These are phyloP conservation scores for Ariolimax columbianus DNA, from an alignment of 2,888 invertebrate species.

Conservation along the genomic window DNA sequence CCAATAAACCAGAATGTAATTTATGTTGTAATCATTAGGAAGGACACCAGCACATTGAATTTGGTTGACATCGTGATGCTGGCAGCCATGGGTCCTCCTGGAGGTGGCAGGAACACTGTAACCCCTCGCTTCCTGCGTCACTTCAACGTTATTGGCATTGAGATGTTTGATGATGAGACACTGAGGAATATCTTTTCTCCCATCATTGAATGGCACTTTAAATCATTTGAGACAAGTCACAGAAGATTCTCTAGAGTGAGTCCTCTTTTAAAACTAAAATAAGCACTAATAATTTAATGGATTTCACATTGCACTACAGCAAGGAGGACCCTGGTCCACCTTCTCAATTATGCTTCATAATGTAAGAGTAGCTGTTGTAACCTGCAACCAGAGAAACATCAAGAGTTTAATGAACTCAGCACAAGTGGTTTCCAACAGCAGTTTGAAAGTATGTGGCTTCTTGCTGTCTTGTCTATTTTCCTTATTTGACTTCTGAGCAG, in stretches of 20 bases:
- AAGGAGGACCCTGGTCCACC: no score
- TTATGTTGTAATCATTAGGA: slow-evolving; percentile 63
- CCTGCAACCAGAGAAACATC: no score
- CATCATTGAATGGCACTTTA: slow-evolving; percentile 78
- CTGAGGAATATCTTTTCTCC: slow-evolving; percentile 78
- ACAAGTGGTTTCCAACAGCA: no score
- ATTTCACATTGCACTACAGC: no score
- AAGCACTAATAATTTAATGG: no score
- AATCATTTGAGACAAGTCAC: slow-evolving; percentile 72
- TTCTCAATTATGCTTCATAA: no score
- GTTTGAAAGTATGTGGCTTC: no score
- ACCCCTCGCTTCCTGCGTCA: slow-evolving; percentile 77
- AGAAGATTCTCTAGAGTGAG: slow-evolving; percentile 75
- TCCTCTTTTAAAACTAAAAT: not conserved
- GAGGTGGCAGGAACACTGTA: slow-evolving; percentile 77
- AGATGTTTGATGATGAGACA: slow-evolving; percentile 77
- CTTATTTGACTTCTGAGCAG: no score
- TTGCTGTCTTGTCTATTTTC: no score
- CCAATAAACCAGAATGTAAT: not conserved
- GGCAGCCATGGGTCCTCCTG: slow-evolving; percentile 78
- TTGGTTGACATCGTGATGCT: slow-evolving; percentile 76
- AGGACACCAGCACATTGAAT: slow-evolving; percentile 75
- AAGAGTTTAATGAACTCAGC: no score
- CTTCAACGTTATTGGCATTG: slow-evolving; percentile 77
- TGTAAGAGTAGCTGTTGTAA: no score